These are phyloP conservation scores for Lepilemur septentrionalis DNA, from an alignment of 2,797 vertebrate genomes.

Conservation along the genomic window DNA sequence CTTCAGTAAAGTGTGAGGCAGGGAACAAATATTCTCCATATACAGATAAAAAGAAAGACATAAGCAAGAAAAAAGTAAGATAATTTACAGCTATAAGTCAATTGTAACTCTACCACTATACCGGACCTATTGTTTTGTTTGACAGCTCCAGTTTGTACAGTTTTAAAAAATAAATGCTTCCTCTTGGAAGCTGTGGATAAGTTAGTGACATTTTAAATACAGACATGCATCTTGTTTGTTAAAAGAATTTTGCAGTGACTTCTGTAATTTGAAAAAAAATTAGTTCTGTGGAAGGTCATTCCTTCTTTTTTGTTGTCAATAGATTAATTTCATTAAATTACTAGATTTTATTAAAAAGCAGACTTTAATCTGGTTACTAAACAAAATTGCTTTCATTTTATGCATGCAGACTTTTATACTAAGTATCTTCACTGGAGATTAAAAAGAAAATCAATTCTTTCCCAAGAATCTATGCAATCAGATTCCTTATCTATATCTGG, in stretches of 20 bases:
- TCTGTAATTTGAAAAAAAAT: not conserved
- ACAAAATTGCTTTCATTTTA: not conserved
- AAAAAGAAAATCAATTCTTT: not conserved
- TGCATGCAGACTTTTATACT: not conserved
- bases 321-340: not conserved
- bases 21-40: not conserved
- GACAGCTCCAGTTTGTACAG: not conserved
- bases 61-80: not conserved
- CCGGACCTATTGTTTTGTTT: not conserved
- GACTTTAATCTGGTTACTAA: not conserved
- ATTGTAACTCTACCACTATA: not conserved
- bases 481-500: not conserved
- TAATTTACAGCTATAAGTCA: not conserved
- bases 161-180: not conserved
- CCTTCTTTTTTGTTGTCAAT: not conserved
- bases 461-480: not conserved
- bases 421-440: not conserved
- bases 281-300: not conserved
- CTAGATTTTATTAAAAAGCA: slow-evolving; percentile 6
- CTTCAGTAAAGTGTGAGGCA: not conserved
- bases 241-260: not conserved
- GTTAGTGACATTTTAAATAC: not conserved
- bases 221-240: not conserved
- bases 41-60: not conserved
- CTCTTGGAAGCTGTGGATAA: not conserved